Evolutionary conservation across 2,888 invertebrate species (phyloP).

Genomic region (Coremacera marginata): DNA sequence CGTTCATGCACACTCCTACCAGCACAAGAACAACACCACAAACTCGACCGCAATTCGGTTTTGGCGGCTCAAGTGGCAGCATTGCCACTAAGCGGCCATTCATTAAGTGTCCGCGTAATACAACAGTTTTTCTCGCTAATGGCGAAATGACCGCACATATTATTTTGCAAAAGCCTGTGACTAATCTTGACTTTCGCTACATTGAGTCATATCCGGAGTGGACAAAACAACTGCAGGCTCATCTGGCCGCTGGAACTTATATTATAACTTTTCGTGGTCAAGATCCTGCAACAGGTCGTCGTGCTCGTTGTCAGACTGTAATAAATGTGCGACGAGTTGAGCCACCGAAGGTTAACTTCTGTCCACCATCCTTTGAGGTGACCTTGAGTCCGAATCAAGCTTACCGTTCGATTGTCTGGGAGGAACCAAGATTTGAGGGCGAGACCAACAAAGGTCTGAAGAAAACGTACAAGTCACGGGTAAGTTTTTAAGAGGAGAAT

Average conservation of each 20-base stretch:
- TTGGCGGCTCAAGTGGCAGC: conserved; percentile 23
- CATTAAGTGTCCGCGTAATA: conserved; percentile 76
- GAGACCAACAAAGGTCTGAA: conserved; percentile 70
- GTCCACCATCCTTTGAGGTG: conserved; percentile 76
- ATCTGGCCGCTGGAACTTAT: conserved; percentile 73
- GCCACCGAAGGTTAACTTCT: conserved; percentile 72
- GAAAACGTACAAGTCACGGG: conserved; percentile 74
- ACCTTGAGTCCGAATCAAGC: conserved; percentile 72
- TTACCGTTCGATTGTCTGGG: conserved; percentile 74
- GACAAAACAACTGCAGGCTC: conserved; percentile 74
- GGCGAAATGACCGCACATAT: conserved; percentile 62
- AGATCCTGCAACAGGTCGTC: conserved; percentile 72
- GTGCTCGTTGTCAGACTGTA: conserved; percentile 73
- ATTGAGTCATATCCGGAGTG: conserved; percentile 74
- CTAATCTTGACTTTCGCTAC: conserved; percentile 77
- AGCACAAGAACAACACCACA: neutral
- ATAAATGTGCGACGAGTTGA: conserved; percentile 74
- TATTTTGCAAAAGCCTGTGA: conserved; percentile 72
- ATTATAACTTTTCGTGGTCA: conserved; percentile 74
- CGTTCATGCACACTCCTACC: neutral
- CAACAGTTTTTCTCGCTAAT: conserved; percentile 72
- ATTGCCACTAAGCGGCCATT: conserved; percentile 69
- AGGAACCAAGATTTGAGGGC: conserved; percentile 75
- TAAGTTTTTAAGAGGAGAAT: conserved; percentile 58
- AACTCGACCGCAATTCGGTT: conserved; percentile 4